Evolutionary conservation across 2,797 vertebrate species (phyloP).

Genomic region (Malurus splendens): DNA sequence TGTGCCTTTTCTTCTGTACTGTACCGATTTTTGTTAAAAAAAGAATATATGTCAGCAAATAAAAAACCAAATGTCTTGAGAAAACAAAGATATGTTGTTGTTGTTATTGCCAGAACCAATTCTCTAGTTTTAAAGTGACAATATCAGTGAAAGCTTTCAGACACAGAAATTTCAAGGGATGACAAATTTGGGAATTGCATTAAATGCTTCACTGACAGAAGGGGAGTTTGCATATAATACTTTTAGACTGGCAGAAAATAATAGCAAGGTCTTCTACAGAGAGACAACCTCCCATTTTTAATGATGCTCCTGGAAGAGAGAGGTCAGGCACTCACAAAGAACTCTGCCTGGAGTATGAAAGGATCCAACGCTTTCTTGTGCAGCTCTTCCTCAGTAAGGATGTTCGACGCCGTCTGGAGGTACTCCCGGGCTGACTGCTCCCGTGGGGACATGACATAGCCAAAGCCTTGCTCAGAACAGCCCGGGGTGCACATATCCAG

Average conservation of each 20-base stretch:
- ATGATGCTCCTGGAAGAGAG: neutral
- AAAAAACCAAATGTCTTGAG: neutral
- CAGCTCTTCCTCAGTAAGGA: slow-evolving; percentile 84
- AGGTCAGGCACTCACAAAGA: slow-evolving; percentile 84
- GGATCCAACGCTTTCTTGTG: slow-evolving; percentile 91
- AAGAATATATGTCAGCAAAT: neutral
- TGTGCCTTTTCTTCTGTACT: neutral
- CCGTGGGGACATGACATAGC: slow-evolving; percentile 88
- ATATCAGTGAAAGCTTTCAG: neutral
- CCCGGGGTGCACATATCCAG: slow-evolving; percentile 97
- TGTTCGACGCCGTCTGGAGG: slow-evolving; percentile 84
- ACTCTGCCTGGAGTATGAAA: slow-evolving; percentile 90
- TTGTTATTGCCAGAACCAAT: neutral
- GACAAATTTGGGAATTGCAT: neutral
- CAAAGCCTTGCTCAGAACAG: slow-evolving; percentile 89
- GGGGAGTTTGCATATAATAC: neutral
- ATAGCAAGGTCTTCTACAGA: neutral
- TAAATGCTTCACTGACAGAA: neutral
- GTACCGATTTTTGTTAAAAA: neutral
- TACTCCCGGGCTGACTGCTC: slow-evolving; percentile 91
- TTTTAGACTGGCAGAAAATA: neutral
- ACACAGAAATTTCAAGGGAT: neutral
- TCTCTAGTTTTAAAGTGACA: neutral
- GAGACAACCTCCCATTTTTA: neutral
- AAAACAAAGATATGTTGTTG: neutral